Evolutionary conservation across 2,113 vertebrate species (phyloP).

Genomic region (Hiodon alosoides): DNA sequence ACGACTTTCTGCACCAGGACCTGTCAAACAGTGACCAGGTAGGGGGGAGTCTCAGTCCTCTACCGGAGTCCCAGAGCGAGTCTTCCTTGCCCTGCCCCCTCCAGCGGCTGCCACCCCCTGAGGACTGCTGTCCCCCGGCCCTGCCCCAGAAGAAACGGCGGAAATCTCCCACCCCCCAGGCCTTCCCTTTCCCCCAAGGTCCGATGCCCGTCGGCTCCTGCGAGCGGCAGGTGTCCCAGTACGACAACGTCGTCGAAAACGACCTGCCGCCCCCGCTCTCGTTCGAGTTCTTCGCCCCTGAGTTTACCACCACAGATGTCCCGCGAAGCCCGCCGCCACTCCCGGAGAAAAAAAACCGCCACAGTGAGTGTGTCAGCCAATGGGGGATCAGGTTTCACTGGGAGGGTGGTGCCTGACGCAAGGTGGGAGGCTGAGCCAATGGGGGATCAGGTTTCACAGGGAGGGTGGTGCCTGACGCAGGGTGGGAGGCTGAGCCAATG

Average conservation of each 20-base stretch:
- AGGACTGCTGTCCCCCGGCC: constrained; percentile 64
- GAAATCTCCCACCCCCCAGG: constrained; percentile 64
- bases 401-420: no score
- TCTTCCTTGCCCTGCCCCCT: constrained; percentile 76
- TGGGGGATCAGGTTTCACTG: background rate
- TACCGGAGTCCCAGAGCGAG: constrained; percentile 84
- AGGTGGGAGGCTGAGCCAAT: no score
- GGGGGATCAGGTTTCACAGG: background rate
- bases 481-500: no score
- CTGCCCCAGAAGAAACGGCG: constrained; percentile 90
- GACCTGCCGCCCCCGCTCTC: constrained; percentile 67
- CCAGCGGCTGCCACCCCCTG: constrained; percentile 49
- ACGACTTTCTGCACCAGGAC: constrained; percentile 97
- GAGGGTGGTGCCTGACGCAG: no score
- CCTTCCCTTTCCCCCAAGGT: constrained; percentile 52
- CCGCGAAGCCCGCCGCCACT: constrained; percentile 84
- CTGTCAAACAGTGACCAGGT: constrained; percentile 76
- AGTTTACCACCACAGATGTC: constrained; percentile 70
- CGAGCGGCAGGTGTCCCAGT: constrained; percentile 85
- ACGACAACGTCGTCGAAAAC: constrained; percentile 87
- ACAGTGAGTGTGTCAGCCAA: constrained; percentile 72
- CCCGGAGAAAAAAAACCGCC: constrained; percentile 92
- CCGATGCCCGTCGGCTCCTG: constrained; percentile 65
- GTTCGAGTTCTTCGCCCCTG: constrained; percentile 72
- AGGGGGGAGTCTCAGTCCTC: constrained; percentile 73